phyloP scores from a whole-genome alignment of 1,140 invertebrate species.

The Sogatella furcifera region DNA sequence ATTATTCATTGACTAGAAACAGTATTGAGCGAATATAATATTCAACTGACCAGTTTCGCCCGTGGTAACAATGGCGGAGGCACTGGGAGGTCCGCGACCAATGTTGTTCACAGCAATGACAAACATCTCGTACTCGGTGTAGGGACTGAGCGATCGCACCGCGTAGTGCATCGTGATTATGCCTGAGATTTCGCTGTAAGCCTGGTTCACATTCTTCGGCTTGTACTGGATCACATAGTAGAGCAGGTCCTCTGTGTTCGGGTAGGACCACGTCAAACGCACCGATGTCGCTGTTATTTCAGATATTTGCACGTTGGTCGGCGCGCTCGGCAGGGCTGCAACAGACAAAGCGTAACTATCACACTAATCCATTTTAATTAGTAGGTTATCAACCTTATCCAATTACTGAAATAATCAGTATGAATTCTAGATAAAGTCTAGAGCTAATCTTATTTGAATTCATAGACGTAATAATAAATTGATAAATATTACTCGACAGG shows the following conservation, averaged over 20 bases:
- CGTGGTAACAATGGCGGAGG: conserved; percentile 79
- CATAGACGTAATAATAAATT: too few species aligned
- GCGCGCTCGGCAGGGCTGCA: conserved; percentile 76
- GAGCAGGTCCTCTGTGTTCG: conserved; percentile 68
- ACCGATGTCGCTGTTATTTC: conserved; percentile 90
- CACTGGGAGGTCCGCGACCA: conserved; percentile 77
- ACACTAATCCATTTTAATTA: too few species aligned
- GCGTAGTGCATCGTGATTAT: conserved; percentile 88
- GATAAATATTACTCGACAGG: too few species aligned
- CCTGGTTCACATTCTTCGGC: conserved; percentile 71
- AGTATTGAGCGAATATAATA: background rate
- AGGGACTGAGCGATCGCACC: conserved; percentile 77
- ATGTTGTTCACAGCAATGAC: conserved; percentile 90
- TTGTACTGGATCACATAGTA: conserved; percentile 96
- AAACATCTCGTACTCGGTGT: conserved; percentile 94
- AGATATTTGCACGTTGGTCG: conserved; percentile 75
- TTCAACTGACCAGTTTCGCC: conserved; percentile 82
- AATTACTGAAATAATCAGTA: too few species aligned
- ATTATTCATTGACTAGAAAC: too few species aligned
- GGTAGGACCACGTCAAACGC: conserved; percentile 81
- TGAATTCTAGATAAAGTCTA: background rate
- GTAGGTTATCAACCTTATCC: too few species aligned
- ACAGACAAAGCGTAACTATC: too few species aligned
- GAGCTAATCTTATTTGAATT: too few species aligned
- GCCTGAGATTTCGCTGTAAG: conserved; percentile 79